These are phyloP conservation scores for Etheostoma cragini DNA, from an alignment of 2,113 vertebrate genomes.

Conservation along the genomic window DNA sequence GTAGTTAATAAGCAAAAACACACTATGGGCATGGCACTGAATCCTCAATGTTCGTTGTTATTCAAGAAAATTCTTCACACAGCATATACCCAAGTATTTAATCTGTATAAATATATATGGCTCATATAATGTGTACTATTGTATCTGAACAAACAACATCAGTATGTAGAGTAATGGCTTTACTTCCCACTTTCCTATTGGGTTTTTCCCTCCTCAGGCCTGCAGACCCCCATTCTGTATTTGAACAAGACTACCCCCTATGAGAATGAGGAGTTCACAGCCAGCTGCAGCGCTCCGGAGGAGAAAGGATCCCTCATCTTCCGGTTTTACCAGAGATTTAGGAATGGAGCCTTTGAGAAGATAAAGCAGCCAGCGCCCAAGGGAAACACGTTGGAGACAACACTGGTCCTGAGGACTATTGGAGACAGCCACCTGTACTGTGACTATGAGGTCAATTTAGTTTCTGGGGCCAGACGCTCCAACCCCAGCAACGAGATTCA, in stretches of 20 bases:
- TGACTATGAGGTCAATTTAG: conserved; percentile 61
- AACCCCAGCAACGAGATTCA: conserved; percentile 64
- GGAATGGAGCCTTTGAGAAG: neutral
- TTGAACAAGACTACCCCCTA: conserved; percentile 35
- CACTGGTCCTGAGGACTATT: conserved; percentile 24
- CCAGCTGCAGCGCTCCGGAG: conserved; percentile 74
- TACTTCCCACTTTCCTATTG: neutral
- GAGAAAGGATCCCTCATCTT: conserved; percentile 72
- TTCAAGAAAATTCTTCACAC: neutral
- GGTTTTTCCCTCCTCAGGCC: conserved; percentile 61
- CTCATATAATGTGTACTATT: neutral
- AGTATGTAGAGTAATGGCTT: neutral
- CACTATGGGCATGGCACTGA: neutral
- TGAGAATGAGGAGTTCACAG: conserved; percentile 66
- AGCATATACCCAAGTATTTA: neutral
- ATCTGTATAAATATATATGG: too few species aligned
- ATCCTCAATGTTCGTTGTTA: neutral
- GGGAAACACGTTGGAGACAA: conserved; percentile 39
- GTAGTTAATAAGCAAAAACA: neutral
- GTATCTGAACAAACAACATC: neutral
- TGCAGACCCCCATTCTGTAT: conserved; percentile 73
- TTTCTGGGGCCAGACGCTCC: conserved; percentile 47
- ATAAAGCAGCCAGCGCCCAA: neutral
- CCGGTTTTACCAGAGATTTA: conserved; percentile 62
- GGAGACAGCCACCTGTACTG: conserved; percentile 71